Conservation (phyloP, 1,140 invertebrate genomes). For the Anastatus disparis region DNA sequence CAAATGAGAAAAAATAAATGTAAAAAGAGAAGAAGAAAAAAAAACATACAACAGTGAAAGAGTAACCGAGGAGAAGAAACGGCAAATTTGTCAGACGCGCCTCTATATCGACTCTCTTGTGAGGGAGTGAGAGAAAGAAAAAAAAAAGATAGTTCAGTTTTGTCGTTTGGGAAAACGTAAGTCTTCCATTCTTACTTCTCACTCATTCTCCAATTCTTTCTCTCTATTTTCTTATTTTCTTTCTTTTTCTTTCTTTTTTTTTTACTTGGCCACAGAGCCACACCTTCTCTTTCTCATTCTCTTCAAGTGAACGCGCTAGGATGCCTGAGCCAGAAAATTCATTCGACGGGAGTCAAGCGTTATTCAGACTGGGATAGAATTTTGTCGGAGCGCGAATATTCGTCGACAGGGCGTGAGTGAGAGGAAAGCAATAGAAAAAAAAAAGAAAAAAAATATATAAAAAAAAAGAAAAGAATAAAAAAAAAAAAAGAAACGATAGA, state of each 20-base stretch:
- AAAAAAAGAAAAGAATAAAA: too few species aligned
- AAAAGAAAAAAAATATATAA: too few species aligned
- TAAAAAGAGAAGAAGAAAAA: background rate
- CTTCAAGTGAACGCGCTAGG: constrained; percentile 20
- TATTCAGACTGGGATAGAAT: constrained; percentile 47
- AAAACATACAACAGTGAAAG: background rate
- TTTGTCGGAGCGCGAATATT: constrained; percentile 41
- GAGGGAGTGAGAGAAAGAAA: too few species aligned
- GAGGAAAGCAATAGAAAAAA: too few species aligned
- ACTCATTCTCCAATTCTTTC: background rate
- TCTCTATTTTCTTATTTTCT: background rate
- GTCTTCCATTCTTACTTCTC: constrained; percentile 8
- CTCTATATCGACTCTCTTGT: constrained; percentile 29
- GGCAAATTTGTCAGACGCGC: constrained; percentile 32
- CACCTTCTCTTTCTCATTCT: constrained; percentile 11
- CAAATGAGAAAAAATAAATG: too few species aligned
- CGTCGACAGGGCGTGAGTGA: background rate
- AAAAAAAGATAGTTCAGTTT: constrained; percentile 36
- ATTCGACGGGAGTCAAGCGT: constrained; percentile 46
- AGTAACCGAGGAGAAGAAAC: constrained; percentile 2
- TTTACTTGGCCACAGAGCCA: background rate
- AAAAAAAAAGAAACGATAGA: too few species aligned
- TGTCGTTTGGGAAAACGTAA: constrained; percentile 32
- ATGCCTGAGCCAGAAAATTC: constrained; percentile 41
- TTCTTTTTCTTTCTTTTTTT: background rate